A percentile compares a stretch with the other conserved stretches of the same genome.
These are phyloP conservation scores for Eidolon helvum DNA, from an alignment of 2,113 vertebrate genomes.

Conservation along the genomic window DNA sequence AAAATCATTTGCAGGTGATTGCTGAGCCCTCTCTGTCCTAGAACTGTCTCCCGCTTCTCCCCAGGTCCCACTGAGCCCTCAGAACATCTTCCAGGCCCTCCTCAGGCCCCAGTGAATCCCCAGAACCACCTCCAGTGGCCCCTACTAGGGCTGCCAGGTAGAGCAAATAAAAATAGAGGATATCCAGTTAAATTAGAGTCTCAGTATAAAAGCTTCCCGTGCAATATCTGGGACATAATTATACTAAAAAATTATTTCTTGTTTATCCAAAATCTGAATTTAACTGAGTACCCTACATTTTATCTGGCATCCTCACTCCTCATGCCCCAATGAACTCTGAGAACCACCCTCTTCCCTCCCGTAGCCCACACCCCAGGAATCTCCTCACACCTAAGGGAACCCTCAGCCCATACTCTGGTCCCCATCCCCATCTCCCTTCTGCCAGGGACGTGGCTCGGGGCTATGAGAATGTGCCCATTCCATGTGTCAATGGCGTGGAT, in stretches of 20 bases:
- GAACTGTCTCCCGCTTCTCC: rapidly evolving
- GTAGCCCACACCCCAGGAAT: background rate
- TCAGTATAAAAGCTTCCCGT: background rate
- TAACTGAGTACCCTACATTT: background rate
- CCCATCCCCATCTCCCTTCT: background rate
- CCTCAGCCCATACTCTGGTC: too few relatives aligned
- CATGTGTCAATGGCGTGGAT: slow-evolving; percentile 93
- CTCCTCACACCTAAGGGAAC: background rate
- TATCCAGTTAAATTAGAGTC: background rate
- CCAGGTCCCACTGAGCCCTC: background rate
- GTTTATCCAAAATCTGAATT: background rate
- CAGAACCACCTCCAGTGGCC: rapidly evolving
- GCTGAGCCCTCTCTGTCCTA: background rate
- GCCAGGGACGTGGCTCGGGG: slow-evolving; percentile 92
- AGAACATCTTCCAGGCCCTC: background rate
- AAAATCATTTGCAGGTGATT: slow-evolving; percentile 92
- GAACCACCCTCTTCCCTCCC: background rate
- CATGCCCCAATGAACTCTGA: background rate
- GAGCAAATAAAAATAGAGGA: background rate
- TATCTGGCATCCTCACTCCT: background rate
- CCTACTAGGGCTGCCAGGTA: background rate
- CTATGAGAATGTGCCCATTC: slow-evolving; percentile 94
- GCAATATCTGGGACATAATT: background rate
- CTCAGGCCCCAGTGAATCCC: background rate
- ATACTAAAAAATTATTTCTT: background rate